Evolutionary conservation across 2,113 vertebrate genomes (phyloP).

Genomic region (Thalassoma bifasciatum): DNA sequence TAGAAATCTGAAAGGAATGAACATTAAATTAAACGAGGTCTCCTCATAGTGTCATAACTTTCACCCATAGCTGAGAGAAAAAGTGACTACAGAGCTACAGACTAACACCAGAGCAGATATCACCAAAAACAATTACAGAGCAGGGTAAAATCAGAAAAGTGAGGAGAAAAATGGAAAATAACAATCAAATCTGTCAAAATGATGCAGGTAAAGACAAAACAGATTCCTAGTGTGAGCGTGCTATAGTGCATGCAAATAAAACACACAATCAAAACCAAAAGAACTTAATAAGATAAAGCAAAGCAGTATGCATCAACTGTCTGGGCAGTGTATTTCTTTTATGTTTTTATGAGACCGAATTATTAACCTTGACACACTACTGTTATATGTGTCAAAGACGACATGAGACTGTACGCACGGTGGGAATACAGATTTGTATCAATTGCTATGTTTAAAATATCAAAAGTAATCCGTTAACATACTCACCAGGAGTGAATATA

Average conservation of each 20-base stretch:
- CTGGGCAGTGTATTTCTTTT: neutral
- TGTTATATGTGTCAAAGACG: neutral
- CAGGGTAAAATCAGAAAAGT: too few relatives aligned
- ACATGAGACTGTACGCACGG: neutral
- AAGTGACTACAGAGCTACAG: slow-evolving; percentile 8
- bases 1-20: slow-evolving; percentile 80
- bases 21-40: slow-evolving; percentile 54
- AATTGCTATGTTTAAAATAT: neutral
- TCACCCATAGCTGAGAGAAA: slow-evolving; percentile 42
- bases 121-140: too few relatives aligned
- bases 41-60: slow-evolving; percentile 59
- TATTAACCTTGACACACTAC: too few relatives aligned
- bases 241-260: too few relatives aligned
- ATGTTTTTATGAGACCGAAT: neutral
- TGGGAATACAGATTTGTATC: neutral
- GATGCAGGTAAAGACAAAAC: too few relatives aligned
- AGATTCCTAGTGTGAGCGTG: too few relatives aligned
- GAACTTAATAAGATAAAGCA: too few relatives aligned
- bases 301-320: too few relatives aligned
- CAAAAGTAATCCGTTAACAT: neutral
- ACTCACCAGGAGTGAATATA: slow-evolving; percentile 75
- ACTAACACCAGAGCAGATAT: too few relatives aligned
- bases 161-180: too few relatives aligned
- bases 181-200: too few relatives aligned
- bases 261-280: too few relatives aligned